Evolutionary conservation across 2,888 invertebrate species (phyloP), one percentile per base, ranked within the genome.

Genomic region (Diarsia rubi): DNA sequence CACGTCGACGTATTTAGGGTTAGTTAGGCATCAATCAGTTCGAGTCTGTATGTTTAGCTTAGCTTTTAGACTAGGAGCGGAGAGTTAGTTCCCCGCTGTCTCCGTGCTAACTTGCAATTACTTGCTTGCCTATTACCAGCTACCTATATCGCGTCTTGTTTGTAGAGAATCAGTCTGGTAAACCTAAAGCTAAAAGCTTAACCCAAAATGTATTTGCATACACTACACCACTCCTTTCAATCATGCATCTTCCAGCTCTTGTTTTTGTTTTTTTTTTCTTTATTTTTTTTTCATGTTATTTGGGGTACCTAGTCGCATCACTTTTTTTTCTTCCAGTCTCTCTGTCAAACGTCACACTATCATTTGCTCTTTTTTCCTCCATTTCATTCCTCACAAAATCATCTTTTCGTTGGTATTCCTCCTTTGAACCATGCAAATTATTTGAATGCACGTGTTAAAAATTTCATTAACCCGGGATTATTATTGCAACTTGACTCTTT

Each of bases 31-130:
- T 62, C 65, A 64, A 82, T 66, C 68, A 69, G 57, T 62, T 71
- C 52, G 54, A 57, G 57, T 81, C 47, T 52, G 19, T 72, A 59
- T 54, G 52, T 65, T 67, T 21, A 65, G 64, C 68, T 82, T 77
- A 77, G 83, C 65, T 83, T 82, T 80, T 59, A 78, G 79, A 78
- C 65, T n/a, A 24, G 37, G 11, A 52, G 31, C 37, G 19, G 57
- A 78, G 64, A 12, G 16, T 63, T 31, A 64, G 63, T 70, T 72
- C 47, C 31, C 6, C 21, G 47, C 37, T 60, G 27, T 52, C 2
- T 72, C n/a, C 49, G 37, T 16, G 49, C 3, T 66, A 45, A 52
- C 21, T 54, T 68, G 44, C 49, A 59, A 64, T 68, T 68, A 81
- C 37, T 62, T 74, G 31, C 57, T 64, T 59, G 37, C 16, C 47